Evolutionary conservation across 2,888 invertebrate genomes (phyloP), one percentile per base, ranked within the genome.

Genomic region (Ischnura elegans): DNA sequence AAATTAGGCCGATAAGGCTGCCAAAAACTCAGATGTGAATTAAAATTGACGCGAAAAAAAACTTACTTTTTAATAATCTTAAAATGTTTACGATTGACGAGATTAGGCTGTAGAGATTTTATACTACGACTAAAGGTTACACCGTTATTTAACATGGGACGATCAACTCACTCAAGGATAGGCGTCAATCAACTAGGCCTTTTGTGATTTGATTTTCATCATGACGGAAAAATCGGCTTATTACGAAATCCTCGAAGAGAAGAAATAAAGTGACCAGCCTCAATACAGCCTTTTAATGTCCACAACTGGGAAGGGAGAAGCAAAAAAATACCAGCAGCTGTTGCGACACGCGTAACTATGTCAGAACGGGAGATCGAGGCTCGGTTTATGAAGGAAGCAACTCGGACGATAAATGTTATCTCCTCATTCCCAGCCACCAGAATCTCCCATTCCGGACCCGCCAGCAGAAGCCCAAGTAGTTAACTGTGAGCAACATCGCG

Each of bases 321-420:
- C 10, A 36, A 25, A 76, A 36, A n/a, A n/a, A n/a, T n/a, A n/a
- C n/a, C 36, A 36, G 25, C 76, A 36, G 29, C 76, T 36, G 76
- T 76, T 36, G 36, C 76, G 36, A 76, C 29, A 76, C 36, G 0
- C 29, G 13, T 36, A 36, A 76, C 29, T 2, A 76, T 36, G 36
- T 25, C 36, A 29, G 76, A 76, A 36, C 29, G 36, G 1, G 76
- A 76, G 76, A 10, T 76, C 76, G 25, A n/a, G 36, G 36, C 36
- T 76, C 76, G 76, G 36, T 76, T 76, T 76, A 76, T 36, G 76
- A 76, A 76, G 76, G 29, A 76, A 76, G 76, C 16, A 13, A 76
- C 6, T 36, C 16, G 29, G 13, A 2, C 76, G 76, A 36, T 76
- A 36, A 76, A 76, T 36, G 36, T 36, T 76, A 76, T 76, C 76